Base-by-base conservation (phyloP, 2,113 vertebrate species). In the Pomatorhinus ruficollis region DNA sequence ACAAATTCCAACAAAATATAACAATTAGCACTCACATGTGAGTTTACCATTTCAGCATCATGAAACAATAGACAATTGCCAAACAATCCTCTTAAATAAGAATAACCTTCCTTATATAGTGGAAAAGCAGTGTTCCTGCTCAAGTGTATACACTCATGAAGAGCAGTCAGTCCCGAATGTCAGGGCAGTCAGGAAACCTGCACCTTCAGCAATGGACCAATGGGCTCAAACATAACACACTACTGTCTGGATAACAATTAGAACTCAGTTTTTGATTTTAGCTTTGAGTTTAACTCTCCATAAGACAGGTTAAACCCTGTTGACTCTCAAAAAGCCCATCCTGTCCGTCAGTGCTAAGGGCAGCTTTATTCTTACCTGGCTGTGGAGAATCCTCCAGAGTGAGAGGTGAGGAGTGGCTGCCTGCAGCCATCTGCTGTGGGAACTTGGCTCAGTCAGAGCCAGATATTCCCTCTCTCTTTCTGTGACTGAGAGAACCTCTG, bases 361-460 rank as follows among this genome's bases (percentile, higher is more conserved):
- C 0, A 0, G 6, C 18, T 5, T 68, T 15, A 52, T 52, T 69
- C 24, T 49, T 12, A 12, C 6, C 15, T 9, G 42, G 6, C 2
- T 4, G 14, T 9, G 19, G 21, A 65, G 60, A 74, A 56, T 2
- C 33, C 45, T 33, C 19, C 49, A 54, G 68, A 60, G 15, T 8
- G 33, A 27, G 5, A 47, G 8, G 10, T 1, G 1, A 22, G 12
- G 1, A 61, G 19, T 0, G 2, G 23, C n/a, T 9, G 4, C 47
- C 56, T 54, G 37, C 42, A 3, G 0, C 18, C 37, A 14, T 12
- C 21, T 1, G 1, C 39, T 2, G 0, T 1, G 4, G 53, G n/a
- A 76, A 50, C 8, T 5, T 18, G 16, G 40, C 28, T 49, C 76
- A 63, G 21, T 63, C 47, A 50, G 63, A 76, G 64, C 3, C 2